A percentile compares a stretch with the other conserved stretches of the same genome.
Evolutionary conservation across 2,113 vertebrate genomes (phyloP).

Genomic region (Alethe castanea): DNA sequence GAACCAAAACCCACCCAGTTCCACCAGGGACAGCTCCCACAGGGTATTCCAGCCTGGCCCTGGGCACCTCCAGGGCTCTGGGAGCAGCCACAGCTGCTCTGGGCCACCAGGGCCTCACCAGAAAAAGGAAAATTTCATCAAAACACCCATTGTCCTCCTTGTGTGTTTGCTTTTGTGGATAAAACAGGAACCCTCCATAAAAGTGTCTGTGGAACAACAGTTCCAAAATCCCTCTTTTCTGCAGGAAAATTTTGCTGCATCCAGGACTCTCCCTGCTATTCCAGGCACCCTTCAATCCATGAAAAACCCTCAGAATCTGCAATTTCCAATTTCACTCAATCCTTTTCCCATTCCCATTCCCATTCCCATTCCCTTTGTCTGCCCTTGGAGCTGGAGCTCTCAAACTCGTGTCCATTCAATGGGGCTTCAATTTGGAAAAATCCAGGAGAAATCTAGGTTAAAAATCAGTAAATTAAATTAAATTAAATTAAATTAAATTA

Average conservation of each 20-base stretch:
- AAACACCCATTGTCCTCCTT: neutral
- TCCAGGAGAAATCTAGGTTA: neutral
- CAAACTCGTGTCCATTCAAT: neutral
- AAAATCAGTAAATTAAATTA: neutral
- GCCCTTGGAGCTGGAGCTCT: neutral
- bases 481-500: neutral
- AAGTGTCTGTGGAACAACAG: rapidly evolving
- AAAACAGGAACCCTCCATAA: neutral
- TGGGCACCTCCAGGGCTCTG: neutral
- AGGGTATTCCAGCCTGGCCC: neutral
- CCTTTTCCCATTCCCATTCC: neutral
- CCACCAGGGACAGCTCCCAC: neutral
- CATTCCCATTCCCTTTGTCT: neutral
- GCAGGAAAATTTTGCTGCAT: neutral
- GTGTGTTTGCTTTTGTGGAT: neutral
- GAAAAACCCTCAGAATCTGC: neutral
- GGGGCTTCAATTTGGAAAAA: neutral
- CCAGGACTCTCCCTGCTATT: neutral
- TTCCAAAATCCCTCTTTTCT: neutral
- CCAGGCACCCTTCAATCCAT: neutral
- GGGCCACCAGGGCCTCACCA: neutral
- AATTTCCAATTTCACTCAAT: neutral
- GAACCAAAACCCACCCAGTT: neutral
- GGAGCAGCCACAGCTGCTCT: neutral
- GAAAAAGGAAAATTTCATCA: neutral